Base-by-base conservation (phyloP, 2,888 invertebrate species). In the Parnassius glacialis region DNA sequence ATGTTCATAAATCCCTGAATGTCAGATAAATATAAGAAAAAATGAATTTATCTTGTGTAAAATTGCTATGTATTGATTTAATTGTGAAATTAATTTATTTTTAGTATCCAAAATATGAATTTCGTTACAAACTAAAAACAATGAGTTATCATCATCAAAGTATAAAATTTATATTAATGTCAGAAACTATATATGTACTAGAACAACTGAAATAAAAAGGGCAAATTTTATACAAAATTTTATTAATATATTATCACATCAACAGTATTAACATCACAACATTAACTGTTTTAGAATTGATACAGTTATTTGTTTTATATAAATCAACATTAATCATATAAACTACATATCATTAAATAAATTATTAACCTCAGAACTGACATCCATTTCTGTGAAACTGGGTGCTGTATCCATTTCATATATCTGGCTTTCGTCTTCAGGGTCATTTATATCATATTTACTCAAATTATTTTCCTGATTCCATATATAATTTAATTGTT, bases 31-130 rank as follows among this genome's bases (percentile, higher is more conserved):
- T 81, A 79, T 79, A 75, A 70, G 74, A 75, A 84, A 80, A 83
- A 75, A 84, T 80, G 83, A 87, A 85, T 86, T 85, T 89, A 86
- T 75, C 82, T 78, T 84, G 80, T 84, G 85, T 80, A 87, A 84
- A 83, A 79, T 80, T 80, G 77, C 81, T 74, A 83, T 82, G 81
- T 74, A 83, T 82, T 85, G 81, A 83, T 77, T 80, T 81, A 81
- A 85, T 76, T 76, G 74, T 72, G 5, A 13, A 77, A 72, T 57
- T 70, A 67, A 34, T 64, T 71, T 77, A 81, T 79, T 74, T 77
- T 79, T 16, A 16, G 59, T 57, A 59, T 59, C 20, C 43, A 10
- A 58, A 34, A 16, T 51, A 12, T 42, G 43, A 25, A 55, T 55
- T 55, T 55, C 47, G 12, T 45, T 43, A 45, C 12, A 20, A 45